Conservation (phyloP, 2,797 vertebrate species). For the Eulemur albifrons region DNA sequence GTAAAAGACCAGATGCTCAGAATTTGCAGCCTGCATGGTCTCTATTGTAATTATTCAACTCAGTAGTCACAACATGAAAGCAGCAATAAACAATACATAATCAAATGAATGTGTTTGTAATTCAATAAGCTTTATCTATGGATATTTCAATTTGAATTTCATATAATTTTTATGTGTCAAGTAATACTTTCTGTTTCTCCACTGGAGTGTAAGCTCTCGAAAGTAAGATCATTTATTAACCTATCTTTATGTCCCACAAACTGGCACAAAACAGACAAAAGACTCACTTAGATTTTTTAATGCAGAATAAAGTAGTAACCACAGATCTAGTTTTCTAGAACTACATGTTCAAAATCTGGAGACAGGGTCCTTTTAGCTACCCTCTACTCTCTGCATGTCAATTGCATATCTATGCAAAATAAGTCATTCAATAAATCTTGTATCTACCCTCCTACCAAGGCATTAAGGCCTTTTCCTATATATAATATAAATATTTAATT, state of each 20-base stretch:
- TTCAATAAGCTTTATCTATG: not conserved
- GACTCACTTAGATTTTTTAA: not conserved
- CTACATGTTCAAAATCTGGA: not conserved
- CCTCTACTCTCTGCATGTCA: not conserved
- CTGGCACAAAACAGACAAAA: not conserved
- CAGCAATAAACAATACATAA: not conserved
- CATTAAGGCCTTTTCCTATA: conserved; percentile 50
- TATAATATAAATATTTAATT: conserved; percentile 74
- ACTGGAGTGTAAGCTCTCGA: not conserved
- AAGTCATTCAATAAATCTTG: not conserved
- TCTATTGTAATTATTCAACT: not conserved
- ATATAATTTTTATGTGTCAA: not conserved
- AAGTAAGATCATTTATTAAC: not conserved
- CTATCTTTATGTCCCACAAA: not conserved
- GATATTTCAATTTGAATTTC: not conserved
- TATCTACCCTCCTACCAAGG: not conserved
- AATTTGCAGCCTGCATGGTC: not conserved
- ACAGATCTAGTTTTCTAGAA: not conserved
- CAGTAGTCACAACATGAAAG: not conserved
- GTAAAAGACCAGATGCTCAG: not conserved
- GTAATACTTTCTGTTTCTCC: not conserved
- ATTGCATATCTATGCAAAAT: not conserved
- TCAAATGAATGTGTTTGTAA: not conserved
- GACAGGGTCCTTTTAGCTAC: not conserved
- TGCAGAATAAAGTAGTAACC: not conserved